phyloP scores from a whole-genome alignment of 2,797 vertebrate genomes.

The Echeneis naucrates region DNA sequence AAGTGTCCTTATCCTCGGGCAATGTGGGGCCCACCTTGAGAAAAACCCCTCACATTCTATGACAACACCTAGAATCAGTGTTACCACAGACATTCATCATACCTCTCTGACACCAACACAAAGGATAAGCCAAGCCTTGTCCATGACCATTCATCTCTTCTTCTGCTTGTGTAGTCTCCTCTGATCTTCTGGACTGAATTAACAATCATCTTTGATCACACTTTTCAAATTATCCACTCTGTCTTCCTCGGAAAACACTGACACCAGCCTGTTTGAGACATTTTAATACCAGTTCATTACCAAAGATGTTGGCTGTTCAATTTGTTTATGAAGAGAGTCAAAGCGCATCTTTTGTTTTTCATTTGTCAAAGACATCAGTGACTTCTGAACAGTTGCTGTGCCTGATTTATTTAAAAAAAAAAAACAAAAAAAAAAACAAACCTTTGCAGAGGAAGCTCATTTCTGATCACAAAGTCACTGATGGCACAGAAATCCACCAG shows the following conservation, averaged over 20 bases:
- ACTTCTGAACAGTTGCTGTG: constrained; percentile 32
- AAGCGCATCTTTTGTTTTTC: constrained; percentile 17
- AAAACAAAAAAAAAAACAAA: too few species aligned
- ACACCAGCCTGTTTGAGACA: constrained; percentile 24
- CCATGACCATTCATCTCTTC: constrained; percentile 56
- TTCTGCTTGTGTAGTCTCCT: constrained; percentile 46
- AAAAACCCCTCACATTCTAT: constrained; percentile 63
- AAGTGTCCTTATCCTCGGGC: constrained; percentile 67
- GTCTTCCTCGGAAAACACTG: constrained; percentile 21
- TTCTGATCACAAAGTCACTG: constrained; percentile 65
- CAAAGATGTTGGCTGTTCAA: constrained; percentile 41
- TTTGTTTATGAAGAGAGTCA: constrained; percentile 39
- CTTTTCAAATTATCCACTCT: constrained; percentile 31
- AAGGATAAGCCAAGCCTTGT: constrained; percentile 52
- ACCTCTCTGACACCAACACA: constrained; percentile 57
- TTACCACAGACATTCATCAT: constrained; percentile 63
- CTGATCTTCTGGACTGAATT: constrained; percentile 51
- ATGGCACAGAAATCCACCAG: constrained; percentile 49
- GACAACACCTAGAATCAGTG: constrained; percentile 43
- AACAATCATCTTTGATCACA: constrained; percentile 43
- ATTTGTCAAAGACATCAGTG: constrained; percentile 44
- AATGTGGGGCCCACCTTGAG: constrained; percentile 63
- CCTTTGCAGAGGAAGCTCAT: constrained; percentile 63
- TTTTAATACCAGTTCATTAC: constrained; percentile 38
- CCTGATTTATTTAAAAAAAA: too few species aligned